Evolutionary conservation across 2,888 invertebrate species (phyloP).

Genomic region (Quadriops clusia): DNA sequence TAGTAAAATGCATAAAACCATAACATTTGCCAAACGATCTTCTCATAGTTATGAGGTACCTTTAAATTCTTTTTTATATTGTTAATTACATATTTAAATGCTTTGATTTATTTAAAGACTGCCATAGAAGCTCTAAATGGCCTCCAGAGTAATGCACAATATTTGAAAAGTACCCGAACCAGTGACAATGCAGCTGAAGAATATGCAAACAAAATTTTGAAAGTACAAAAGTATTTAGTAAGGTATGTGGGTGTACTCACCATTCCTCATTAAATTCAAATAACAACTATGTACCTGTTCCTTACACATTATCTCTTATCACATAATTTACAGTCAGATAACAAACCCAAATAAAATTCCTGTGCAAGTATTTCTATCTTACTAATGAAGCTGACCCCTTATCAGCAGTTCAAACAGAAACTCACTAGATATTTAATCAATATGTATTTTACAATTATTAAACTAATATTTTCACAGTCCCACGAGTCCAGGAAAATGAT

Average conservation of each 20-base stretch:
- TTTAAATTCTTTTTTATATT: conserved; percentile 1
- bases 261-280: too few relatives aligned
- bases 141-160: conserved; percentile 60
- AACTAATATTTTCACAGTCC: too few relatives aligned
- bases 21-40: conserved; percentile 13
- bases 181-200: conserved; percentile 23
- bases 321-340: too few relatives aligned
- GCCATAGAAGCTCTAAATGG: conserved; percentile 56
- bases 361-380: too few relatives aligned
- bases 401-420: too few relatives aligned
- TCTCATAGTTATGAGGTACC: conserved; percentile 8
- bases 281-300: conserved; percentile 2
- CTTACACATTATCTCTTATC: conserved; percentile 4
- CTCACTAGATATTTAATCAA: too few relatives aligned
- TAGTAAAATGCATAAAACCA: too few relatives aligned
- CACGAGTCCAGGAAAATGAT: too few relatives aligned
- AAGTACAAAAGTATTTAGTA: conserved; percentile 46
- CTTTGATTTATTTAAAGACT: conserved; percentile 39
- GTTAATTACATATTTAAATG: conserved; percentile 4
- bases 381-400: too few relatives aligned
- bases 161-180: conserved; percentile 44
- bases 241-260: too few relatives aligned
- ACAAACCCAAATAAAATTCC: too few relatives aligned
- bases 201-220: conserved; percentile 24
- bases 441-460: too few relatives aligned